A percentile compares a stretch with the other conserved stretches of the same genome.
These are phyloP conservation scores for Uropsilus gracilis DNA, from an alignment of 2,113 vertebrate species.

Conservation along the genomic window DNA sequence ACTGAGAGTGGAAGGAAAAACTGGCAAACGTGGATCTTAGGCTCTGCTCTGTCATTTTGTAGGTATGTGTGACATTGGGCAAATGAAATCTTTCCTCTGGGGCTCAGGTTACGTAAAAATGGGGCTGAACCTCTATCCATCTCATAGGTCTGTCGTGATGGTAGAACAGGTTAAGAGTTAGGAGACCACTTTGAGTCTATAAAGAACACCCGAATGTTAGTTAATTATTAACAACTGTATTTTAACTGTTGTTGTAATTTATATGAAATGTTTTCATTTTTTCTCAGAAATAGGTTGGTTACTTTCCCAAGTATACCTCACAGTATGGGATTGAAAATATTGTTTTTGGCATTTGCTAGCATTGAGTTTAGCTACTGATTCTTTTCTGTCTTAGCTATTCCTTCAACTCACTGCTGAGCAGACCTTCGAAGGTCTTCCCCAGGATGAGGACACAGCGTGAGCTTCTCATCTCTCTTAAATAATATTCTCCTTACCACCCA, in stretches of 20 bases:
- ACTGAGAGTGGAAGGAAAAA: not conserved
- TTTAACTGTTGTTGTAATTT: constrained; percentile 22
- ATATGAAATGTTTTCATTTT: not conserved
- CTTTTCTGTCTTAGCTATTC: not conserved
- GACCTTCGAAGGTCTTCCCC: not conserved
- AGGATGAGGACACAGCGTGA: not conserved
- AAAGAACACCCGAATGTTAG: constrained; percentile 16
- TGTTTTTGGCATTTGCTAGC: not conserved
- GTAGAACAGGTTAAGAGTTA: constrained; percentile 1
- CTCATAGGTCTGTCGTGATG: not conserved
- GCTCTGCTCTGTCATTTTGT: not conserved
- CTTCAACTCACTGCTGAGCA: constrained; percentile 14
- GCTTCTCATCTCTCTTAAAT: not conserved
- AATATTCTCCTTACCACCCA: not conserved
- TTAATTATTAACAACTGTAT: constrained; percentile 36
- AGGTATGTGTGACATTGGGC: not conserved
- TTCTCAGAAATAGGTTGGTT: constrained; percentile 16
- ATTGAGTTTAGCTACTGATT: constrained; percentile 31
- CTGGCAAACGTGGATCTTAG: not conserved
- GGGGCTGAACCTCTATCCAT: not conserved
- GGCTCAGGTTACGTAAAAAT: constrained; percentile 13
- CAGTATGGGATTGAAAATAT: not conserved
- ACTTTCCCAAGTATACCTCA: constrained; percentile 26
- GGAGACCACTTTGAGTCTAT: not conserved
- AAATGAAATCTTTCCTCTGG: not conserved